Percentiles rank a stretch among this genome's conserved stretches.
Conservation (phyloP, 2,888 invertebrate species). For the Panorpa germanica region DNA sequence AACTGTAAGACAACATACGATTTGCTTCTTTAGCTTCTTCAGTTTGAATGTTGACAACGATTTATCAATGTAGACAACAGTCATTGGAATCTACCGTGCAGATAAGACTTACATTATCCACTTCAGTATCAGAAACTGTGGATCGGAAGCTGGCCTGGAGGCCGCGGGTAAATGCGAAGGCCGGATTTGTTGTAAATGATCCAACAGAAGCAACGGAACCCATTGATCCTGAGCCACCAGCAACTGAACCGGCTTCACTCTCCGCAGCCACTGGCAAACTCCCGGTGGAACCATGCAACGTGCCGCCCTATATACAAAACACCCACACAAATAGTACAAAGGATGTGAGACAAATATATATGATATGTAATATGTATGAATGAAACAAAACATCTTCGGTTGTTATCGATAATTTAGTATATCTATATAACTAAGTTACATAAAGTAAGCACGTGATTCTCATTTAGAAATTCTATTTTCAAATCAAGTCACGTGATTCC, state of each 20-base stretch:
- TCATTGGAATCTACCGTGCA: constrained; percentile 8
- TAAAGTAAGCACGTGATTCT: too few species aligned
- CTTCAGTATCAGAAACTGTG: constrained; percentile 87
- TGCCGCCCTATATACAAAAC: constrained; percentile 34
- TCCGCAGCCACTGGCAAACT: constrained; percentile 19
- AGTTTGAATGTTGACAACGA: constrained; percentile 4
- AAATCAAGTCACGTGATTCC: too few species aligned
- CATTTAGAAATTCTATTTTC: too few species aligned
- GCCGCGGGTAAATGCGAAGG: constrained; percentile 47
- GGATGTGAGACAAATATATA: constrained; percentile 19
- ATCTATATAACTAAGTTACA: too few species aligned
- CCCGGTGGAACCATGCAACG: constrained; percentile 44
- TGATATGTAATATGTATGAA: too few species aligned
- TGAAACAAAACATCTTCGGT: too few species aligned
- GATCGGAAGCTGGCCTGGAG: constrained; percentile 68
- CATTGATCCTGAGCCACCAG: constrained; percentile 13
- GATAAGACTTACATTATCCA: constrained; percentile 60
- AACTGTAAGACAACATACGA: constrained; percentile 28
- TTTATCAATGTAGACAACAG: constrained; percentile 6
- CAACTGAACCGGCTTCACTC: background rate
- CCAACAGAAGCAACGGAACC: constrained; percentile 40
- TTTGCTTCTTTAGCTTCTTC: background rate
- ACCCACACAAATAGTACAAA: constrained; percentile 18
- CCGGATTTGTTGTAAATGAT: constrained; percentile 63
- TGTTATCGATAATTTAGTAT: too few species aligned